These are phyloP conservation scores for Diorhabda carinulata DNA, from an alignment of 1,140 invertebrate species.

Conservation along the genomic window DNA sequence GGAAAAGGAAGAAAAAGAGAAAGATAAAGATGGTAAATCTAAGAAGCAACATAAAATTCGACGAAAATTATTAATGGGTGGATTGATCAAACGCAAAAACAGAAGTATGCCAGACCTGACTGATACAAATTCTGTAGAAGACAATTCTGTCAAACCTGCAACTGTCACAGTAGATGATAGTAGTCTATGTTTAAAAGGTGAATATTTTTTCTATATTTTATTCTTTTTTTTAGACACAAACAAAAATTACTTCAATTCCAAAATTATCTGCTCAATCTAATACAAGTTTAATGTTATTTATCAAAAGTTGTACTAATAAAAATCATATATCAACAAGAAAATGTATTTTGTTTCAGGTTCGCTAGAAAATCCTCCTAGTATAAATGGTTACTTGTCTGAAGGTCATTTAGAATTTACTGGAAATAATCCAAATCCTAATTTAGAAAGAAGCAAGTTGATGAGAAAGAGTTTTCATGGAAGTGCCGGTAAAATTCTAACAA, in stretches of 20 bases:
- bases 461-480: slow-evolving; percentile 85
- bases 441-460: slow-evolving; percentile 83
- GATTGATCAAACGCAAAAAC: slow-evolving; percentile 82
- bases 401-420: slow-evolving; percentile 75
- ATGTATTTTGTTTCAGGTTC: slow-evolving; percentile 6
- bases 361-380: slow-evolving; percentile 53
- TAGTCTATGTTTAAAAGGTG: slow-evolving; percentile 61
- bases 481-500: slow-evolving; percentile 71
- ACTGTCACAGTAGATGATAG: slow-evolving; percentile 70
- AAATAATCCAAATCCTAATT: slow-evolving; percentile 70
- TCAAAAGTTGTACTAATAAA: too few species aligned
- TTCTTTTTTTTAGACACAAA: background rate
- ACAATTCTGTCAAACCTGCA: slow-evolving; percentile 38
- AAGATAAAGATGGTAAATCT: slow-evolving; percentile 63
- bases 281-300: too few species aligned
- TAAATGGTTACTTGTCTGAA: slow-evolving; percentile 82
- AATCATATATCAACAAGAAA: too few species aligned
- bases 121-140: slow-evolving; percentile 59
- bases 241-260: too few species aligned
- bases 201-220: background rate
- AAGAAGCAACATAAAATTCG: slow-evolving; percentile 90
- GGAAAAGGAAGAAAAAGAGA: slow-evolving; percentile 60
- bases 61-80: slow-evolving; percentile 83
- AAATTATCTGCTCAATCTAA: too few species aligned
- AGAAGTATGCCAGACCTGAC: slow-evolving; percentile 87